phyloP scores from a whole-genome alignment of 1,140 invertebrate species.

The Pseudomyrmex sp. region DNA sequence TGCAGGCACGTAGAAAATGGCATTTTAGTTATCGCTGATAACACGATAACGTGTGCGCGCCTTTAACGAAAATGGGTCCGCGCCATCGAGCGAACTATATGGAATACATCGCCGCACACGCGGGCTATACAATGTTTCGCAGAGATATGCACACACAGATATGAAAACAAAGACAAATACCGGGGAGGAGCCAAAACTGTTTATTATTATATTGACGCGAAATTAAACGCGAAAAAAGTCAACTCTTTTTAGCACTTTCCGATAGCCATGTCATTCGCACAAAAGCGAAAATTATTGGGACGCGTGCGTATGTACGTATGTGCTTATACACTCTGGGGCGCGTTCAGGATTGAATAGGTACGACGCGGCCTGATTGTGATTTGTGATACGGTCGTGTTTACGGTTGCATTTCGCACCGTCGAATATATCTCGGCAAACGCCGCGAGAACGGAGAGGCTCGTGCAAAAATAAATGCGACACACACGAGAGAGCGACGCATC shows the following conservation, averaged over 20 bases:
- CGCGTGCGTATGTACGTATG: not conserved
- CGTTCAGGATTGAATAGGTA: constrained; percentile 28
- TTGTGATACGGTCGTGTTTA: constrained; percentile 42
- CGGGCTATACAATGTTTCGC: too few species aligned
- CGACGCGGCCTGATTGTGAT: constrained; percentile 27
- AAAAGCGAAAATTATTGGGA: constrained; percentile 36
- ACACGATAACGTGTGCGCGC: constrained; percentile 50
- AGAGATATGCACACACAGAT: not conserved
- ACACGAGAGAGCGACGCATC: not conserved
- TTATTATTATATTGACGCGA: too few species aligned
- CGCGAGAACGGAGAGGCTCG: not conserved
- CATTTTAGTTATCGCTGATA: constrained; percentile 56
- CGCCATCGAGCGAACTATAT: not conserved
- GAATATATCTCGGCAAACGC: constrained; percentile 29
- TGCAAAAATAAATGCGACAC: too few species aligned
- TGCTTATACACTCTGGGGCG: not conserved
- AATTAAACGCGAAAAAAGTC: too few species aligned
- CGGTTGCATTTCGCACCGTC: constrained; percentile 11
- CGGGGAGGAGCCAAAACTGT: too few species aligned
- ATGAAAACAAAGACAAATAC: not conserved
- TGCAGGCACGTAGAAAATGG: constrained; percentile 58
- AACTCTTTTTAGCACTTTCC: too few species aligned
- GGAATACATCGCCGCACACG: too few species aligned
- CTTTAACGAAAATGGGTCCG: constrained; percentile 43
- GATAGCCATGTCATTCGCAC: not conserved